Percentiles rank a stretch among this genome's conserved stretches.
Conservation (phyloP, 2,797 vertebrate genomes). For the Anableps anableps region DNA sequence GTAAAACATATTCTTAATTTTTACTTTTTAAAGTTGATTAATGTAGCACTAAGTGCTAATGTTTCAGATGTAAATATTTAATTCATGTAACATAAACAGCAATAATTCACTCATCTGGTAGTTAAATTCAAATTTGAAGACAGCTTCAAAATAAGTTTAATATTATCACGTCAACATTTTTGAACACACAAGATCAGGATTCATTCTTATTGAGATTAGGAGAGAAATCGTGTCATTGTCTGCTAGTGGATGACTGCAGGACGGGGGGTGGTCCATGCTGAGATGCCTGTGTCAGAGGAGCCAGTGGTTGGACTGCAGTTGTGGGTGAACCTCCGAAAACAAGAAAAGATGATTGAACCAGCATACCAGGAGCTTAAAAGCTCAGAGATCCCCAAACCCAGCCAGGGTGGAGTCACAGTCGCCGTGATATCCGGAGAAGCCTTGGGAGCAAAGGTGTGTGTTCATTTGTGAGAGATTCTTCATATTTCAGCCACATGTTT, state of each 20-base stretch:
- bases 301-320: conserved; percentile 82
- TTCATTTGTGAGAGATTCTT: background rate
- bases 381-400: conserved; percentile 81
- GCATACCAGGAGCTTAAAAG: conserved; percentile 84
- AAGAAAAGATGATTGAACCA: conserved; percentile 86
- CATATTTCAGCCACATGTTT: background rate
- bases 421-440: conserved; percentile 86
- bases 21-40: background rate
- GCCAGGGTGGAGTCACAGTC: conserved; percentile 78
- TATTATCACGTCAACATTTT: background rate
- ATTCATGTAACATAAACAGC: background rate
- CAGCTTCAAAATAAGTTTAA: background rate
- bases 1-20: background rate
- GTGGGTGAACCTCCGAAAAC: conserved; percentile 84
- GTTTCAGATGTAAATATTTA: background rate
- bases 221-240: conserved; percentile 16
- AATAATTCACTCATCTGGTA: no score
- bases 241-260: conserved; percentile 87
- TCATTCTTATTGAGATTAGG: background rate
- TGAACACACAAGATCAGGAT: background rate
- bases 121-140: no score
- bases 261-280: conserved; percentile 85
- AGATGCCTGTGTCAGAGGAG: conserved; percentile 86
- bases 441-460: conserved; percentile 81
- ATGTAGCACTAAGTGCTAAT: background rate